Evolutionary conservation across 2,113 vertebrate species (phyloP), one percentile per base, ranked within the genome.

Genomic region (Neofelis nebulosa): DNA sequence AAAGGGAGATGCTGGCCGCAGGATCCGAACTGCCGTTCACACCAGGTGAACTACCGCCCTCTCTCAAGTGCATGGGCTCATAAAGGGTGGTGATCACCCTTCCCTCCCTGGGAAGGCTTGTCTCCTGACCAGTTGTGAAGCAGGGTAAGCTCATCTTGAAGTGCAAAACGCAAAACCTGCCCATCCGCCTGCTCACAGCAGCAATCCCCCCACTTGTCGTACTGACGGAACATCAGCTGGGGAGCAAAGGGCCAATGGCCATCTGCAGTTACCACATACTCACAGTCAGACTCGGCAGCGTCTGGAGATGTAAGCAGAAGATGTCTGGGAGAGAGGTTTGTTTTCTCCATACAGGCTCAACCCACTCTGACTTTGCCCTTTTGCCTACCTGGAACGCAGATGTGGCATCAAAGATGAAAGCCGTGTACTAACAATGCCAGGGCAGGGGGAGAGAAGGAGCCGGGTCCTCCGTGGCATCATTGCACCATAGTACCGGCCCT

Each of bases 1-100:
- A 65, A 50, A 68, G 80, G 66, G 36, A 93, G 33, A 50, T 68
- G 19, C 73, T 27, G 48, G 57, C 50, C 19, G 33, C 50, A 66
- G 36, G 33, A 92, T 76, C 48, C 7, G 10, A 89, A 48, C 31
- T 38, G 63, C 23, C 19, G 66, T 7, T 36, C 66, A 7, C 1
- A 1, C 31, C 3, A 48, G 92, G 96, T 81, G 69, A 78, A 57
- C 50, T 0, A 27, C 82, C 23, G 5, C 0, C 6, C 90, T 50
- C 18, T 21, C 29, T n/a, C 19, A 7, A 5, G 19, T 1, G n/a
- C 6, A 2, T 4, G 10, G 66, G n/a, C 57, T 71, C 14, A 36
- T 3, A 1, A 45, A 50, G 45, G 14, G 29, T 16, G 23, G 3
- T 0, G 1, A 57, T 7, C 4, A 61, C 57, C 55, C 66, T 18